These are phyloP conservation scores for Brachyptera putata DNA, from an alignment of 2,888 invertebrate species.

Conservation along the genomic window DNA sequence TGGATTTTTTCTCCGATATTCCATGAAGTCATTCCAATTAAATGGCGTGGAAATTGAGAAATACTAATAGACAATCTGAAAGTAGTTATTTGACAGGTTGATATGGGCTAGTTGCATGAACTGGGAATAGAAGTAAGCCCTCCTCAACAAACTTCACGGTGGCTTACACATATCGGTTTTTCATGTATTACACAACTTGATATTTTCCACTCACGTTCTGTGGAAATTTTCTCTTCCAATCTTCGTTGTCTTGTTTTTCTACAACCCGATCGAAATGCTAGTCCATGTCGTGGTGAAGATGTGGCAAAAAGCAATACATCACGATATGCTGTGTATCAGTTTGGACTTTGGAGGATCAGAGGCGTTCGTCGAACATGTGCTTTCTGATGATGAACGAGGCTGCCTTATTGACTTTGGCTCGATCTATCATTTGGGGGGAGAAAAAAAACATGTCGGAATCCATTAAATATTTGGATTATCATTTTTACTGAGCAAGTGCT, in stretches of 20 bases:
- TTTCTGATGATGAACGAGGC: background rate
- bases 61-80: constrained; percentile 2
- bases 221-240: background rate
- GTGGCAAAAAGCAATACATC: background rate
- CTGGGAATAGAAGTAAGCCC: background rate
- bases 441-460: background rate
- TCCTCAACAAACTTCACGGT: background rate
- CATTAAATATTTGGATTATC: background rate
- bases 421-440: constrained; percentile 4
- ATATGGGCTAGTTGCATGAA: background rate
- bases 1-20: too few species aligned
- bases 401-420: constrained; percentile 8
- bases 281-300: background rate
- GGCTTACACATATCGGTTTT: background rate
- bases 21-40: too few species aligned
- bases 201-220: background rate
- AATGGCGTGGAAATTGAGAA: too few species aligned
- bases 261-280: background rate
- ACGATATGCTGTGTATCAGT: background rate
- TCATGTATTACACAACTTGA: background rate
- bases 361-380: background rate
- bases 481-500: too few species aligned
- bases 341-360: too few species aligned
- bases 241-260: background rate
- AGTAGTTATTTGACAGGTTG: background rate